These are phyloP conservation scores for Prolemur simus DNA, from an alignment of 2,113 vertebrate species.

Conservation along the genomic window DNA sequence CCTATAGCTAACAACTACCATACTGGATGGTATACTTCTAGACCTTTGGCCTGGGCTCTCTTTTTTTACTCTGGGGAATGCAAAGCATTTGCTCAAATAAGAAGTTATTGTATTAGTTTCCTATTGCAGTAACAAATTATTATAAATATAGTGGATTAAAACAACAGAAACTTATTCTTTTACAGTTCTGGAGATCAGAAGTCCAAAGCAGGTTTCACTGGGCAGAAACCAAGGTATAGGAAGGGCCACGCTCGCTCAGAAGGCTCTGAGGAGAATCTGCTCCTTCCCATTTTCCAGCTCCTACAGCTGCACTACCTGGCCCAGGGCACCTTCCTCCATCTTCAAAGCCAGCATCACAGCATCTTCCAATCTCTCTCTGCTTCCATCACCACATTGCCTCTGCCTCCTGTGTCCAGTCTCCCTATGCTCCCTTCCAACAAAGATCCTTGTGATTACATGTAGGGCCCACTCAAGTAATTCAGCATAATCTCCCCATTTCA, in stretches of 20 bases:
- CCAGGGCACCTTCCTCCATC: neutral
- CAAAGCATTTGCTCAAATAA: neutral
- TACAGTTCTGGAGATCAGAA: neutral
- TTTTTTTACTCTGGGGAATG: neutral
- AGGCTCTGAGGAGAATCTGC: neutral
- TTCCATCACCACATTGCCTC: neutral
- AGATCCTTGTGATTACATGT: neutral
- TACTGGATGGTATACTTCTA: neutral
- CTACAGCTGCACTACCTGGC: neutral
- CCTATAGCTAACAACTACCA: neutral
- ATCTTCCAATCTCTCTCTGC: neutral
- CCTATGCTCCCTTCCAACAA: neutral
- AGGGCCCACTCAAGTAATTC: neutral
- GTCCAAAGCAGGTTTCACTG: neutral
- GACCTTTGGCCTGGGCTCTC: neutral
- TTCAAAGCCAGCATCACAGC: neutral
- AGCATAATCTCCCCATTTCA: neutral
- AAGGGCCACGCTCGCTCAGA: neutral
- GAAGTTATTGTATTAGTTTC: neutral
- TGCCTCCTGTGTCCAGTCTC: neutral
- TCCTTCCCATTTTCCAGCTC: neutral
- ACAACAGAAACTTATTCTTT: neutral
- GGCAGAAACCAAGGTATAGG: neutral
- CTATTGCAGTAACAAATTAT: neutral
- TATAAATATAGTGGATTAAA: neutral